Percentiles rank a stretch among this genome's conserved stretches.
Evolutionary conservation across 1,140 invertebrate species (phyloP).

Genomic region (Zaprionus gabonicus): DNA sequence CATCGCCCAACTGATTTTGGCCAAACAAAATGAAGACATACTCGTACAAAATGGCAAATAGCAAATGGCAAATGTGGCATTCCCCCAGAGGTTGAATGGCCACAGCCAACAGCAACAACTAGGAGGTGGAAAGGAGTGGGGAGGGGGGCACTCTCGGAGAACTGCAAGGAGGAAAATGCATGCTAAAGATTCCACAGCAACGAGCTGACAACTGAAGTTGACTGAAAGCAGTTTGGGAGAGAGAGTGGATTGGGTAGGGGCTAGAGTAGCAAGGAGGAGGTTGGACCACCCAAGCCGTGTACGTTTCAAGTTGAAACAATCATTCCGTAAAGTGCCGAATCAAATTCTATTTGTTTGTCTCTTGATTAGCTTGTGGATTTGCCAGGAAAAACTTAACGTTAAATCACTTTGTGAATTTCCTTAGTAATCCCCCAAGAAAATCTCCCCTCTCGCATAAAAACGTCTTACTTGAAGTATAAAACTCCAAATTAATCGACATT

Average conservation of each 20-base stretch:
- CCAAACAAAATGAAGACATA: slow-evolving; percentile 65
- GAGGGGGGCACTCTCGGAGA: slow-evolving; percentile 17
- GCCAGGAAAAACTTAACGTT: neutral
- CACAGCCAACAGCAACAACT: slow-evolving; percentile 23
- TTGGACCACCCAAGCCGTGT: neutral
- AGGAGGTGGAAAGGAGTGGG: neutral
- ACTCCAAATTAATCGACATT: slow-evolving; percentile 7
- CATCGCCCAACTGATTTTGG: slow-evolving; percentile 66
- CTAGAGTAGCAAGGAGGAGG: neutral
- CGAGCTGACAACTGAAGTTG: slow-evolving; percentile 45
- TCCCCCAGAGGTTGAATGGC: slow-evolving; percentile 28
- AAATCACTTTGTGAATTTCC: neutral
- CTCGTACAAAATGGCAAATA: slow-evolving; percentile 35
- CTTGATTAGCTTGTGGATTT: neutral
- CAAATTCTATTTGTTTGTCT: neutral
- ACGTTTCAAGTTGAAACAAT: slow-evolving; percentile 44
- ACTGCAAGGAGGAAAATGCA: slow-evolving; percentile 33
- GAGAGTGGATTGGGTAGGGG: neutral
- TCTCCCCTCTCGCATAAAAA: neutral
- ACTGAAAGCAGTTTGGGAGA: slow-evolving; percentile 30
- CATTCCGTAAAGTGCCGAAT: slow-evolving; percentile 19
- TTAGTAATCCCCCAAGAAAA: neutral
- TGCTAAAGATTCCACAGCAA: slow-evolving; percentile 23
- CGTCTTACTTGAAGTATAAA: neutral
- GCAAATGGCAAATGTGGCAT: slow-evolving; percentile 33